Base-by-base conservation (phyloP, 2,797 vertebrate genomes). In the Pogoniulus pusillus region DNA sequence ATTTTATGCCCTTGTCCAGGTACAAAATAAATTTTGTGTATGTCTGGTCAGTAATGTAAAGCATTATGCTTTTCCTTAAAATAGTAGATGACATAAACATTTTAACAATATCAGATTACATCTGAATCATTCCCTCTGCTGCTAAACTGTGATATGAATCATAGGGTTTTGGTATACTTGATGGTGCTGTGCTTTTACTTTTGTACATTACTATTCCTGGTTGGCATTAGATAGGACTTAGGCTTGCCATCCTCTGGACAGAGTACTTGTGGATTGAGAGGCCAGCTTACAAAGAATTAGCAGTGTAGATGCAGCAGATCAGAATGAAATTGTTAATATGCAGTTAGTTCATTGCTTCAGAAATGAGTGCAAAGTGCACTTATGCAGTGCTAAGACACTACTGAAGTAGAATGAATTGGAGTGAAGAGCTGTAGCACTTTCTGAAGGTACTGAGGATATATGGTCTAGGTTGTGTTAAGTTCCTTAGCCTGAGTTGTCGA, bases 1-100 rank as follows among this genome's bases (percentile, higher is more conserved):
- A 96, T 98, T 99, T 95, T 99, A 99, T 79, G 99, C 99, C 83
- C 98, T 99, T 91, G 99, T 99, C 96, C 99, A 99, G 99, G 99
- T 99, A 98, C 80, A 89, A 90, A 82, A 16, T 4, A 32, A 60
- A 35, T 3, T 35, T 49, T 43, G 3, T 39, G 6, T 62, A 12
- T 66, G 63, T 30, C 76, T 65, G 9, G 69, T 27, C 12, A 54
- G 16, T 66, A n/a, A 30, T 64, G 76, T 64, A 63, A 87, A 82
- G 16, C 26, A 12, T 79, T 77, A 35, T 35, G 10, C 11, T 70
- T 71, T 75, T 51, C 18, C 37, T n/a, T 71, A 57, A 87, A 91
- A 85, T 60, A 83, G 43, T 66, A n/a, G 68, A 51, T 58, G 51
- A 62, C 58, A 84, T 45, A 73, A 93, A 64, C 82, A 39, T 57